Evolutionary conservation across 2,888 invertebrate genomes (phyloP), one percentile per base, ranked within the genome.

Genomic region (Scaptomyza polygonia): DNA sequence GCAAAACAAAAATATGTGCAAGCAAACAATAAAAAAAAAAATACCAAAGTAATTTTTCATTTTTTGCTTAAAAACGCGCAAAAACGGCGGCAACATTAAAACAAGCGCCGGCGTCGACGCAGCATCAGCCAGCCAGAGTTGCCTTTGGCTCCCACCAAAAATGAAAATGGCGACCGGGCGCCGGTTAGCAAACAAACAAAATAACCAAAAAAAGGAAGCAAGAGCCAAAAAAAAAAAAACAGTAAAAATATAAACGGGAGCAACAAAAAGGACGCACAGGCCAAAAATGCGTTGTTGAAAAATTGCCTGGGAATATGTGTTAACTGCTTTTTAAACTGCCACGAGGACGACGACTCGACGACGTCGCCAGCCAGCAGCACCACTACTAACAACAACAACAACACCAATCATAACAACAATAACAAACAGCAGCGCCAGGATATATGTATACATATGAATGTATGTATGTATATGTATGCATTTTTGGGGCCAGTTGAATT

Each of bases 321-420:
- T 90, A 90, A 90, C 90, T 90, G 88, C 90, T 90, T 89, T 90
- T 90, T 90, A 89, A 89, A 90, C 88, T 85, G 88, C 88, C 87
- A 77, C 88, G 81, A 88, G 85, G 85, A 86, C 85, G 86, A 81
- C 82, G 86, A 85, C 82, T 78, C 87, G 75, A 73, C 83, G 72
- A 54, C 72, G 56, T 55, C 66, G 48, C 36, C 30, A 51, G 34
- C 43, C 45, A 47, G 32, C 62, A 58, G 9, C 40, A 40, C 0
- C 52, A 53, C 5, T 4, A 25, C 25, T 25, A 25, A 3, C 40
- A 55, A 29, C 44, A 58, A 14, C 21, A 49, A 4, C 34, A 48
- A 14, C 7, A 21, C 18, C 36, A 74, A 32, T 62, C 65, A 59
- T 63, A 72, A 45, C 30, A 57, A 40, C 53, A 57, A 45, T 30